Evolutionary conservation across 2,888 invertebrate species (phyloP).

Genomic region (Morinoia aosen): DNA sequence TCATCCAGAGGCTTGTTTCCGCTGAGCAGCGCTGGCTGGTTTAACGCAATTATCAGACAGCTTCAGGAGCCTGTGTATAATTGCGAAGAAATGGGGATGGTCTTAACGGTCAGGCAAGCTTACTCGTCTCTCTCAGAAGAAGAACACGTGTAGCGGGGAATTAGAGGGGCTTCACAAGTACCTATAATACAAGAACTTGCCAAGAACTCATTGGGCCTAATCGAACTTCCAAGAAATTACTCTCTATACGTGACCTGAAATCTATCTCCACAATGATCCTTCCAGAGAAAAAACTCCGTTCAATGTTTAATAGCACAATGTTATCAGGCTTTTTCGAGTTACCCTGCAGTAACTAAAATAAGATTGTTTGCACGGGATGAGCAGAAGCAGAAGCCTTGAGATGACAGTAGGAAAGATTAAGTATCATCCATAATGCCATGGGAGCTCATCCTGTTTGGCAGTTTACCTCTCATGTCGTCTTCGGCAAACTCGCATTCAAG

Average conservation of each 20-base stretch:
- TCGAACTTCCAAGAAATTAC: not conserved
- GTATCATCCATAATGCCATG: not conserved
- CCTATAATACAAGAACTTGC: not conserved
- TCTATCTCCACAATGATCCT: not conserved
- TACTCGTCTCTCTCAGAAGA: not conserved
- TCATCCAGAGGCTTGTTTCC: not conserved
- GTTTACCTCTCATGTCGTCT: conserved; percentile 1
- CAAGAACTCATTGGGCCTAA: not conserved
- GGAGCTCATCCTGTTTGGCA: conserved; percentile 16
- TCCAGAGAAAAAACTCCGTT: not conserved
- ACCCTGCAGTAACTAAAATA: not conserved
- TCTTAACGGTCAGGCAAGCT: not conserved
- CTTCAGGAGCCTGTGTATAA: not conserved
- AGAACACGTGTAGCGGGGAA: not conserved
- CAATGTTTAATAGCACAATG: not conserved
- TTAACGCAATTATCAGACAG: conserved; percentile 34
- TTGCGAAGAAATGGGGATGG: not conserved
- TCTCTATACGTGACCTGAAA: not conserved
- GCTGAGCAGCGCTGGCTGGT: not conserved
- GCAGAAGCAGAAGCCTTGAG: not conserved
- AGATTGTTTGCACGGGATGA: not conserved
- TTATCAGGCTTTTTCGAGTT: not conserved
- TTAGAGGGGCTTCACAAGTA: not conserved
- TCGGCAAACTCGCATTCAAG: not conserved
- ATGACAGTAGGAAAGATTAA: not conserved